phyloP scores from a whole-genome alignment of 2,113 vertebrate species.

The Polyodon spathula region DNA sequence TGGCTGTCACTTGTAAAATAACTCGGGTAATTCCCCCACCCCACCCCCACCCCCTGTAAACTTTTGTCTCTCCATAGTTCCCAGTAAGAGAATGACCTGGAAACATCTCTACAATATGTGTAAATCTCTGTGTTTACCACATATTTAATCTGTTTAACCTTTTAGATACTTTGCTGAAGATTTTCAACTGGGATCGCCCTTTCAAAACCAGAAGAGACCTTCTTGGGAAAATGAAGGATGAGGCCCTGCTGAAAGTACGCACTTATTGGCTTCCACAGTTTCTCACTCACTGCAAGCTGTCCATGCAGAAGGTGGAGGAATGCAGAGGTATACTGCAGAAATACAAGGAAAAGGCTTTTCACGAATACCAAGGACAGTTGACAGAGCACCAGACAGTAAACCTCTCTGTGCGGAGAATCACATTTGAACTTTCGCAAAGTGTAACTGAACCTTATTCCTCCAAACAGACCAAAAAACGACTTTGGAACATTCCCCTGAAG shows the following conservation, averaged over 20 bases:
- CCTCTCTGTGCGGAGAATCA: conserved; percentile 26
- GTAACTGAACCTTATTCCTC: conserved; percentile 39
- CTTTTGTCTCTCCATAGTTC: neutral
- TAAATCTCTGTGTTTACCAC: neutral
- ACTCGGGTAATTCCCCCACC: too few species aligned
- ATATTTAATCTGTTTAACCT: neutral
- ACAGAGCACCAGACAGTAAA: neutral
- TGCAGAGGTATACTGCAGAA: conserved; percentile 44
- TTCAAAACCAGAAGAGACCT: conserved; percentile 37
- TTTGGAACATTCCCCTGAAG: conserved; percentile 34
- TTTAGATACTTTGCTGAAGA: conserved; percentile 19
- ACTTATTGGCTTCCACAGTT: conserved; percentile 64
- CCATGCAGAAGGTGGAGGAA: conserved; percentile 28
- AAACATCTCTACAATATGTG: too few species aligned
- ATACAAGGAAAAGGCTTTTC: conserved; percentile 26
- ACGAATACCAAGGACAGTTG: neutral
- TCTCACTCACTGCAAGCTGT: conserved; percentile 42
- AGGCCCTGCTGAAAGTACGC: conserved; percentile 43
- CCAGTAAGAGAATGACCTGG: neutral
- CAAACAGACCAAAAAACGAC: conserved; percentile 37
- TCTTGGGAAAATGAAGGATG: conserved; percentile 49
- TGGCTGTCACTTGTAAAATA: conserved; percentile 40
- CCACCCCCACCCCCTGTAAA: too few species aligned
- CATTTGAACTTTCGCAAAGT: neutral
- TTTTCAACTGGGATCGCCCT: conserved; percentile 30